Percentiles rank a stretch among this genome's conserved stretches.
Conservation (phyloP, 2,113 vertebrate species). For the Amphiprion percula region DNA sequence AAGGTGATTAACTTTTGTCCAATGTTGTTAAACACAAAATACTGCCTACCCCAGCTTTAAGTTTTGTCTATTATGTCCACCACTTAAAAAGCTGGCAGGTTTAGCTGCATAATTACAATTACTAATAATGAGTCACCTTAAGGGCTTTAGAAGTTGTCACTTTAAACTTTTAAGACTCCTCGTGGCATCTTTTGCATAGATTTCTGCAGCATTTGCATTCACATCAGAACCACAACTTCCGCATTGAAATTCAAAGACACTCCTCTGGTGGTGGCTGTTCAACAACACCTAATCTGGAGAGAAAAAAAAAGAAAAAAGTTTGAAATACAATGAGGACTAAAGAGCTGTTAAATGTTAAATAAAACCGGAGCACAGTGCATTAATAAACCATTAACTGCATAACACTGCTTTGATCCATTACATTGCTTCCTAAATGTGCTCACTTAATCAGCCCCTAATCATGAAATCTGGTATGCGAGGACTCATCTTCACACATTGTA, state of each 20-base stretch:
- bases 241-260: not conserved
- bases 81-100: too few relatives aligned
- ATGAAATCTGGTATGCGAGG: constrained; percentile 27
- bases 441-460: constrained; percentile 35
- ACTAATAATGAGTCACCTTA: not conserved
- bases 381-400: constrained; percentile 52
- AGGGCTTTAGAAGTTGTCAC: not conserved
- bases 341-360: constrained; percentile 51
- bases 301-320: constrained; percentile 20
- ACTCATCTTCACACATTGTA: constrained; percentile 21
- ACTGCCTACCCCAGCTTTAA: too few relatives aligned
- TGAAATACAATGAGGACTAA: constrained; percentile 13
- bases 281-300: not conserved
- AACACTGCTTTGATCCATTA: constrained; percentile 38
- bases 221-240: not conserved
- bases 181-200: not conserved
- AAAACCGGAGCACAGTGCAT: constrained; percentile 28
- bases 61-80: not conserved
- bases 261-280: not conserved
- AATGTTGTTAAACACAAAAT: too few relatives aligned
- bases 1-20: too few relatives aligned
- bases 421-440: constrained; percentile 26
- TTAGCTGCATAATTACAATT: not conserved
- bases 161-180: not conserved
- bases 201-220: not conserved